Conservation (phyloP, 2,797 vertebrate genomes). For the Zenarchopterus dispar region DNA sequence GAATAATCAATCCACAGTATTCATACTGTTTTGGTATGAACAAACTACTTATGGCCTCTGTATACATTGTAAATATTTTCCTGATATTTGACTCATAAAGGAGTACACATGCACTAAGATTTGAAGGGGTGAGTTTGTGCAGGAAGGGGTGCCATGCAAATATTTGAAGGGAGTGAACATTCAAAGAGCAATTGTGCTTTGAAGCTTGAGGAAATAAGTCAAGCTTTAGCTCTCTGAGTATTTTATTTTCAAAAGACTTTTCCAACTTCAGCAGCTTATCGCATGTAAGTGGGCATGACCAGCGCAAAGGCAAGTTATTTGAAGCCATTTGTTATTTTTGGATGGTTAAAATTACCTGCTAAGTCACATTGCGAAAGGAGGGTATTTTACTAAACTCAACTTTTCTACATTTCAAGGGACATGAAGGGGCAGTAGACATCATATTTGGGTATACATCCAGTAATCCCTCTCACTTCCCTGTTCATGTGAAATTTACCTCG, state of each 20-base stretch:
- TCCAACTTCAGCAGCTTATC: constrained; percentile 23
- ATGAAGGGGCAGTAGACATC: not conserved
- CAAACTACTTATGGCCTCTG: constrained; percentile 52
- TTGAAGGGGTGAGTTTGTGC: constrained; percentile 55
- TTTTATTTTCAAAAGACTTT: constrained; percentile 57
- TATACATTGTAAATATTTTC: constrained; percentile 78
- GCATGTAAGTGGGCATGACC: constrained; percentile 12
- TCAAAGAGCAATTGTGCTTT: constrained; percentile 73
- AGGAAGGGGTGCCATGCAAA: constrained; percentile 61
- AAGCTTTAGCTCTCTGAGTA: constrained; percentile 51
- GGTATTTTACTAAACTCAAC: constrained; percentile 9
- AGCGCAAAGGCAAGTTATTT: constrained; percentile 25
- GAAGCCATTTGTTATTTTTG: constrained; percentile 45
- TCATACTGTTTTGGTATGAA: constrained; percentile 67
- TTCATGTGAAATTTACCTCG: constrained; percentile 13
- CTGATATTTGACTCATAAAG: constrained; percentile 63
- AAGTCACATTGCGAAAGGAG: constrained; percentile 11
- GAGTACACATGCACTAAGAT: constrained; percentile 50
- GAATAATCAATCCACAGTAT: constrained; percentile 70
- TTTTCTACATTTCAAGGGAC: constrained; percentile 18
- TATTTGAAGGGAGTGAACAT: constrained; percentile 66
- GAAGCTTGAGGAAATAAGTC: constrained; percentile 59
- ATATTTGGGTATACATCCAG: constrained; percentile 18
- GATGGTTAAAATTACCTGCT: constrained; percentile 25
- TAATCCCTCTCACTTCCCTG: not conserved